Evolutionary conservation across 2,888 invertebrate genomes (phyloP).

Genomic region (Zootermopsis nevadensis): DNA sequence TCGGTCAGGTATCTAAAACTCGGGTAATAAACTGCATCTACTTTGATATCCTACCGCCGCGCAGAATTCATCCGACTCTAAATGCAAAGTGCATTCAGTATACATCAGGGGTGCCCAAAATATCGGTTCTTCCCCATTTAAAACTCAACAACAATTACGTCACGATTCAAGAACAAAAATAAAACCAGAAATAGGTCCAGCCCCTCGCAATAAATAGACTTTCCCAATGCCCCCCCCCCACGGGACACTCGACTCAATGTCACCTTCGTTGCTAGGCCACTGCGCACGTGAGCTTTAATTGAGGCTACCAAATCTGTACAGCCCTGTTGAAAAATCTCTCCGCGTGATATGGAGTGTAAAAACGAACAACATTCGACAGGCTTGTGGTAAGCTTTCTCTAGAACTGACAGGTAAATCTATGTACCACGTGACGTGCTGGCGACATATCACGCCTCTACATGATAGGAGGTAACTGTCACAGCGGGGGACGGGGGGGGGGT

Average conservation of each 20-base stretch:
- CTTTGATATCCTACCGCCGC: conserved; percentile 15
- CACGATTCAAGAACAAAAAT: too few species aligned
- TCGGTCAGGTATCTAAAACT: conserved; percentile 28
- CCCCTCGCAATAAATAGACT: too few species aligned
- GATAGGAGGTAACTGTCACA: not conserved
- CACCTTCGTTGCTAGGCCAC: too few species aligned
- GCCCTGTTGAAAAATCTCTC: not conserved
- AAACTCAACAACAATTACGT: too few species aligned
- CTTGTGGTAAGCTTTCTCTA: conserved; percentile 9
- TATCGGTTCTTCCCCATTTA: too few species aligned
- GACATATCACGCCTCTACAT: not conserved
- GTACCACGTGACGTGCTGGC: conserved; percentile 15
- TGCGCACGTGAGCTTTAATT: not conserved
- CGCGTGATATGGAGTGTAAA: not conserved
- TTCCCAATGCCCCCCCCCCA: too few species aligned
- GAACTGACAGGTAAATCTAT: conserved; percentile 18
- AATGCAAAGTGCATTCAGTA: not conserved
- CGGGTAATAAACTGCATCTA: conserved; percentile 11
- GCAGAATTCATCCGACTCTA: not conserved
- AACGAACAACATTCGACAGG: conserved; percentile 1
- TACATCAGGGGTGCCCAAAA: conserved; percentile 1
- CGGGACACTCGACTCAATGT: too few species aligned
- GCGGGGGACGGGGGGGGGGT: not conserved
- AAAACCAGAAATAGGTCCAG: too few species aligned
- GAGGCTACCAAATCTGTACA: not conserved